Evolutionary conservation across 2,797 vertebrate genomes (phyloP).

Genomic region (Rachycentron canadum): DNA sequence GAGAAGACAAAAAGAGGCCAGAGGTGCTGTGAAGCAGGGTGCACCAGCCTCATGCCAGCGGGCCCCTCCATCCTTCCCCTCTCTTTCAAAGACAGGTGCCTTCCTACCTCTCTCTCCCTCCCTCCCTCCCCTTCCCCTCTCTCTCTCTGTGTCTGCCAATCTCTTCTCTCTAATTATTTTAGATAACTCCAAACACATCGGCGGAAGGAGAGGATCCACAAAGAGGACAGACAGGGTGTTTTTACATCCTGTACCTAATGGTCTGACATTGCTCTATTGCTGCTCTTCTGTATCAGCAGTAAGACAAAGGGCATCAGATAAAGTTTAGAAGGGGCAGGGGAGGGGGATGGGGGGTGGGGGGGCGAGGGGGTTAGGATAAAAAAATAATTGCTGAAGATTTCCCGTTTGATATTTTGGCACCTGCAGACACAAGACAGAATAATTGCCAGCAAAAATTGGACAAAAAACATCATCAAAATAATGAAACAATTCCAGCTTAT

Average conservation of each 20-base stretch:
- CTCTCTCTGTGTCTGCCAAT: slow-evolving; percentile 38
- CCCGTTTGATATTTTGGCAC: not conserved
- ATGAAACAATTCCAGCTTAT: not conserved
- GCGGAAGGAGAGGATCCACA: slow-evolving; percentile 53
- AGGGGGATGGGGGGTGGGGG: not conserved
- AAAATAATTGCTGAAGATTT: not conserved
- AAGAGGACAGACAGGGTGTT: slow-evolving; percentile 47
- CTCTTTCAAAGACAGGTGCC: slow-evolving; percentile 57
- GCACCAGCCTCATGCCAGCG: slow-evolving; percentile 74
- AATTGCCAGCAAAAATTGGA: not conserved
- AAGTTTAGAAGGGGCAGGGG: not conserved
- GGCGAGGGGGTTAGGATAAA: no score
- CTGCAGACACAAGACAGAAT: not conserved
- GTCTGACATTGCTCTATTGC: slow-evolving; percentile 30
- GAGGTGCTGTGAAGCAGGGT: slow-evolving; percentile 71
- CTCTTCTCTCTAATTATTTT: slow-evolving; percentile 75
- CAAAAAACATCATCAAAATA: not conserved
- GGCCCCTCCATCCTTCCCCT: not conserved
- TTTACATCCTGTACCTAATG: slow-evolving; percentile 68
- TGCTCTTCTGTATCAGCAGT: slow-evolving; percentile 37
- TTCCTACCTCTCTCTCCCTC: slow-evolving; percentile 24
- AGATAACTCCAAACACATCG: slow-evolving; percentile 71
- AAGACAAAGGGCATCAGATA: slow-evolving; percentile 35
- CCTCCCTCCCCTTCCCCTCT: slow-evolving; percentile 25
- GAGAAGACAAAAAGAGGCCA: slow-evolving; percentile 73